phyloP scores from a whole-genome alignment of 2,113 vertebrate genomes.

The Elephantulus edwardii region DNA sequence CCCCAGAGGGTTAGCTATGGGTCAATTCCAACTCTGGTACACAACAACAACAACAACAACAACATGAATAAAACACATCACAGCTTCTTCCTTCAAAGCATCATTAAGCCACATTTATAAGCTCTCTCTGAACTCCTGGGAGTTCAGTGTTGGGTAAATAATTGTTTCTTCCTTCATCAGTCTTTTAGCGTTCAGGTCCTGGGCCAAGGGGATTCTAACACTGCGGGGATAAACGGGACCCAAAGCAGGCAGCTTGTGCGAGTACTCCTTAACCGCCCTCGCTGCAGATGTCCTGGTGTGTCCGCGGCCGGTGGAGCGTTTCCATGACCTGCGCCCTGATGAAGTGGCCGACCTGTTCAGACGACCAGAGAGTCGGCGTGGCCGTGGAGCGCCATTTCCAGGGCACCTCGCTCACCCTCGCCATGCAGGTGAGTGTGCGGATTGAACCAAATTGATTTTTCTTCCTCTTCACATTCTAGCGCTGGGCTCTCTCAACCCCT shows the following conservation, averaged over 20 bases:
- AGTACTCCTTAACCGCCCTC: conserved; percentile 83
- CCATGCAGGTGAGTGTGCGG: conserved; percentile 87
- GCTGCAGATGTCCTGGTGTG: conserved; percentile 92
- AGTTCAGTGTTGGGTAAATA: not conserved
- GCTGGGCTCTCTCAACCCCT: not conserved
- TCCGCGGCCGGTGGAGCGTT: conserved; percentile 90
- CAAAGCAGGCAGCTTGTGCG: conserved; percentile 11
- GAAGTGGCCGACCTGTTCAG: conserved; percentile 90
- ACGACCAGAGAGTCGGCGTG: conserved; percentile 87
- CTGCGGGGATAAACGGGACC: not conserved
- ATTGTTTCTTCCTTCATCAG: conserved; percentile 26
- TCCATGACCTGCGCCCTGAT: conserved; percentile 88
- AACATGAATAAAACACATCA: too few relatives aligned
- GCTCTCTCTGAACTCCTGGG: conserved; percentile 16
- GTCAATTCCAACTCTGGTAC: too few relatives aligned
- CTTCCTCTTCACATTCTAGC: conserved; percentile 44
- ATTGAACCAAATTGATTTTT: not conserved
- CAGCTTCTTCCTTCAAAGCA: not conserved
- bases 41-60: too few relatives aligned
- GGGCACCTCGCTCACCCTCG: conserved; percentile 91
- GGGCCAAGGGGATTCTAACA: not conserved
- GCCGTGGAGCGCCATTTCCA: conserved; percentile 92
- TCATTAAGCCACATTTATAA: not conserved
- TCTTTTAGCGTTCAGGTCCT: not conserved
- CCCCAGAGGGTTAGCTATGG: too few relatives aligned